Evolutionary conservation across 2,113 vertebrate species (phyloP), one percentile per base, ranked within the genome.

Genomic region (Opisthocomus hoazin): DNA sequence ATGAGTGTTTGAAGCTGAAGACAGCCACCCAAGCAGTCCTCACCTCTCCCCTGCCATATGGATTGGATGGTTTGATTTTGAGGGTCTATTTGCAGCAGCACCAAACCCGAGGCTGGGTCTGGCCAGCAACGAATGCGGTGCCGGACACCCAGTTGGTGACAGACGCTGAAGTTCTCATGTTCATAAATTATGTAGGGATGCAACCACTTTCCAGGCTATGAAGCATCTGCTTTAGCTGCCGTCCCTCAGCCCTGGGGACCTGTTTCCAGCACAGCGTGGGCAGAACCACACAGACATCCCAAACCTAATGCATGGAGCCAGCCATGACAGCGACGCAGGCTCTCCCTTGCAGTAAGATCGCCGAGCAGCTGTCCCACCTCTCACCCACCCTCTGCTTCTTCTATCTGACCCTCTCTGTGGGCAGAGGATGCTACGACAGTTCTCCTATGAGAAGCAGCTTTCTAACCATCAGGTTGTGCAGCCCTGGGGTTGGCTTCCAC

Each of bases 111-210:
- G 57, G 61, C 32, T 57, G 63, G 53, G 37, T 69, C 39, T 54
- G 53, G 26, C 37, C 50, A 86, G 50, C 17, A 7, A 2, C 1
- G 0, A 61, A 21, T 18, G 14, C 0, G 0, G 17, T 20, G 82
- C 81, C 5, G 4, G 65, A 83, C 60, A 82, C 29, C 22, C 12
- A 32, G 6, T 14, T 3, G 4, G 29, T 37, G 71, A 57, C 54
- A 91, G 90, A 70, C 78, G 85, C 50, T 64, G 81, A 57, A 78
- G 69, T 45, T 81, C 29, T 78, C 8, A 15, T 32, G 73, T 24
- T 80, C 39, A n/a, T 87, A 20, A 94, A 91, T 87, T 81, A 93
- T 11, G 46, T 6, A 63, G 15, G 8, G 64, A 43, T 57, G 60
- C 78, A 93, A 81, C 41, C 60, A 89, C 34, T 63, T 68, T 54